Evolutionary conservation across 2,113 vertebrate species (phyloP), one percentile per base, ranked within the genome.

Genomic region (Lophura nycthemera): DNA sequence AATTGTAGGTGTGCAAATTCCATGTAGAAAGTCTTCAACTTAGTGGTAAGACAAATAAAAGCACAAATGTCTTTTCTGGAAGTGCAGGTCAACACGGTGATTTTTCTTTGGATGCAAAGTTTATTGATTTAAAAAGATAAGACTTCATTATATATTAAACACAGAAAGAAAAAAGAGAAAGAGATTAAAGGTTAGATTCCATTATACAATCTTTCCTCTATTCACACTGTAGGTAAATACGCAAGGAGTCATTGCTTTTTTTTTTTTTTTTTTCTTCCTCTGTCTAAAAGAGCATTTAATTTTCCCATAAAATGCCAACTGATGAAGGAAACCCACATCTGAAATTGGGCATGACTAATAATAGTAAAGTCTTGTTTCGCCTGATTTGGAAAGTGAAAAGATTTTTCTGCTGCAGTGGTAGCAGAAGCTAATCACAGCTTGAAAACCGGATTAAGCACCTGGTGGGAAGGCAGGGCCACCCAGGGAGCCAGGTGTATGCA

Each of bases 1-100:
- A 76, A 11, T 69, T 72, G 56, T 88, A 92, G 70, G 63, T 40
- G 30, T 88, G 79, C 60, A 93, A 95, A 94, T 88, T 91, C 43
- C 77, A 92, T 63, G 79, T 94, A 83, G 80, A 88, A 88, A 21
- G 57, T 89, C 75, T 93, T 94, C 69, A 61, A 85, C 91, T 96
- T 92, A 73, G 6, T 32, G 21, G 9, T 47, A 81, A 64, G 21
- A 61, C 8, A 66, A 89, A 70, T 48, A 59, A 89, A 86, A 29
- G 1, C 25, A 65, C 14, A 52, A 24, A 63, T 17, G 13, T 30
- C 1, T 80, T 52, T 45, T 86, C 69, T 29, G 3, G 43, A 90
- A 91, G 76, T 18, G 19, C 40, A 83, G 13, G 18, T 70, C 7
- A 30, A 6, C 8, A 59, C 13, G 34, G 14, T 4, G 6, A 3